Evolutionary conservation across 2,113 vertebrate genomes (phyloP).

Genomic region (Phoenicopterus ruber): DNA sequence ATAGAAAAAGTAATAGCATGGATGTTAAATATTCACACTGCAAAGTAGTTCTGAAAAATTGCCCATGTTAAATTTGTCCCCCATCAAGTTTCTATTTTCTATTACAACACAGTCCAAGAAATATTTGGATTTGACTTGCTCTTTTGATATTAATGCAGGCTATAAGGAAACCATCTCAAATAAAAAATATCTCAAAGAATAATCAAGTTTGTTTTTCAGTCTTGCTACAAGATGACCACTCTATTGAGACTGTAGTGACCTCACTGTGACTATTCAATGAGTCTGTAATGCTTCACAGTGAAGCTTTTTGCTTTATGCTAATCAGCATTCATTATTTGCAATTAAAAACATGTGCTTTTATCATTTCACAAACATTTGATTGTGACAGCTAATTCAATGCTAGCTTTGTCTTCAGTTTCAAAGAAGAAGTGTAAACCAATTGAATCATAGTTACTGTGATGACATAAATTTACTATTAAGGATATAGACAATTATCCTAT

Average conservation of each 20-base stretch:
- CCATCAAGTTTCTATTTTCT: slow-evolving; percentile 40
- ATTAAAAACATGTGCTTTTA: slow-evolving; percentile 62
- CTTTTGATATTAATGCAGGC: slow-evolving; percentile 42
- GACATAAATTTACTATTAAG: neutral
- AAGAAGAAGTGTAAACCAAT: slow-evolving; percentile 39
- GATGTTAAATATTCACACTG: slow-evolving; percentile 50
- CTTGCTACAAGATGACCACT: slow-evolving; percentile 57
- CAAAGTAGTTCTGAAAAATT: slow-evolving; percentile 47
- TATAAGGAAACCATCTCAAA: slow-evolving; percentile 31
- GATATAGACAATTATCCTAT: neutral
- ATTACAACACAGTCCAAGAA: neutral
- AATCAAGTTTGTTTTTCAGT: slow-evolving; percentile 63
- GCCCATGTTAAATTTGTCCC: slow-evolving; percentile 23
- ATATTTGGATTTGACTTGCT: slow-evolving; percentile 24
- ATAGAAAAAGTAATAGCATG: slow-evolving; percentile 39
- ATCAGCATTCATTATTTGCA: slow-evolving; percentile 55
- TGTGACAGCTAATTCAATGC: slow-evolving; percentile 66
- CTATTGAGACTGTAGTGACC: slow-evolving; percentile 45
- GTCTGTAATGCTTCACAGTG: slow-evolving; percentile 38
- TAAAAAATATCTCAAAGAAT: slow-evolving; percentile 34
- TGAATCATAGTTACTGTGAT: slow-evolving; percentile 12
- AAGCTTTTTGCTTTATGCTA: slow-evolving; percentile 65
- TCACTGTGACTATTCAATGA: slow-evolving; percentile 53
- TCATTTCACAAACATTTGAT: slow-evolving; percentile 72
- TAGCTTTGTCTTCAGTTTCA: slow-evolving; percentile 54